Conservation (phyloP, 2,797 vertebrate species). For the Helicolenus hilgendorfi region DNA sequence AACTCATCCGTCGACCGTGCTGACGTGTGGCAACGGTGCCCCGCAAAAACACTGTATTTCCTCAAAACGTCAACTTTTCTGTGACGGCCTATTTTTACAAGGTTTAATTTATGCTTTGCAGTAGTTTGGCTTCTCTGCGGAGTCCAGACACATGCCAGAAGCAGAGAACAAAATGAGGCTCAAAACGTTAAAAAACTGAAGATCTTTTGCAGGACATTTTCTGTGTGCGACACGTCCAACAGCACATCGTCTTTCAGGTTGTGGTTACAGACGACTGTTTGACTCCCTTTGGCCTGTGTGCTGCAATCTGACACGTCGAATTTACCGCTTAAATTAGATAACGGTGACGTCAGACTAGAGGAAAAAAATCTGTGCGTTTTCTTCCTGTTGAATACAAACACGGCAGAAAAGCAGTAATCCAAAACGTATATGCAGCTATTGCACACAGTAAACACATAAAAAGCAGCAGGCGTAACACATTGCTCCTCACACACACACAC, state of each 20-base stretch:
- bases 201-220: neutral
- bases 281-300: neutral
- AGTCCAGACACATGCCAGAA: neutral
- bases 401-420: constrained; percentile 41
- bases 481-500: constrained; percentile 46
- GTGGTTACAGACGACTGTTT: neutral
- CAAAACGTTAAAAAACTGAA: neutral
- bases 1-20: constrained; percentile 10
- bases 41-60: constrained; percentile 37
- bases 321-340: constrained; percentile 10
- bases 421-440: constrained; percentile 53
- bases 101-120: constrained; percentile 8
- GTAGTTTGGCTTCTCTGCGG: constrained; percentile 22
- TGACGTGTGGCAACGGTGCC: constrained; percentile 22
- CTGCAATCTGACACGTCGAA: constrained; percentile 1
- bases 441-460: constrained; percentile 71
- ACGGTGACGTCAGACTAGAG: constrained; percentile 43
- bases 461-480: constrained; percentile 77
- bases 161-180: neutral
- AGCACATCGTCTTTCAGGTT: neutral
- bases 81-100: constrained; percentile 6
- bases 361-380: constrained; percentile 52
- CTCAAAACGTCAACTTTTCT: constrained; percentile 32
- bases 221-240: neutral
- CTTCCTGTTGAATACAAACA: constrained; percentile 42